Evolutionary conservation across 2,888 invertebrate genomes (phyloP), one percentile per base, ranked within the genome.

Genomic region (Rhingia rostrata): DNA sequence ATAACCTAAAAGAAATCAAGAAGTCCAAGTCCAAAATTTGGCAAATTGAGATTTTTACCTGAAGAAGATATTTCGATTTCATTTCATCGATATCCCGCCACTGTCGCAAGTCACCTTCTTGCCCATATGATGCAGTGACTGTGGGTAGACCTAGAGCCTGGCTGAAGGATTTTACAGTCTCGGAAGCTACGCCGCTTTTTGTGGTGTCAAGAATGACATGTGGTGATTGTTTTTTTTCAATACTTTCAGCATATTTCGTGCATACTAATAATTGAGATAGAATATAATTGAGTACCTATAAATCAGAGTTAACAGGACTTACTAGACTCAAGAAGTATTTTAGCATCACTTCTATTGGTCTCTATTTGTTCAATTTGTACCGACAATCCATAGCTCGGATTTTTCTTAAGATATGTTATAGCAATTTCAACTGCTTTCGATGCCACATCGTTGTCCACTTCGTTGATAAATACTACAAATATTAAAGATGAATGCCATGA

Each of bases 161-260:
- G 3, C 96, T 95, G 89, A 97, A 95, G 0, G 96, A 95, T 91
- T 97, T 97, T 3, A 97, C 95, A 0, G 96, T 95, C 92, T 97
- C 97, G 0, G 97, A 96, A 12, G 95, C 94, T 39, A 95, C 93
- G 3, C 97, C 97, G 4, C 95, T 94, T 92, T 95, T 95, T 0
- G 97, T 97, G 22, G 95, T 95, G 90, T 97, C 97, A 86, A 97
- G 92, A 5, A 97, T 93, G 10, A 97, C 92, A 90, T 97, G 96
- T 0, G 97, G 97, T 0, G 94, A 93, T 87, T 93, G 93, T 86
- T 94, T 94, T 1, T 93, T 93, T 9, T 93, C 92, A 72, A 95
- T 89, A 91, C 95, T 94, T 63, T 93, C 93, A 84, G 94, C 93
- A 91, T 96, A 95, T 87, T 94, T 94, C 88, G 93, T 93, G 92